A percentile compares a stretch with the other conserved stretches of the same genome.
Evolutionary conservation across 2,888 invertebrate species (phyloP).

Genomic region (Acleris cristana): DNA sequence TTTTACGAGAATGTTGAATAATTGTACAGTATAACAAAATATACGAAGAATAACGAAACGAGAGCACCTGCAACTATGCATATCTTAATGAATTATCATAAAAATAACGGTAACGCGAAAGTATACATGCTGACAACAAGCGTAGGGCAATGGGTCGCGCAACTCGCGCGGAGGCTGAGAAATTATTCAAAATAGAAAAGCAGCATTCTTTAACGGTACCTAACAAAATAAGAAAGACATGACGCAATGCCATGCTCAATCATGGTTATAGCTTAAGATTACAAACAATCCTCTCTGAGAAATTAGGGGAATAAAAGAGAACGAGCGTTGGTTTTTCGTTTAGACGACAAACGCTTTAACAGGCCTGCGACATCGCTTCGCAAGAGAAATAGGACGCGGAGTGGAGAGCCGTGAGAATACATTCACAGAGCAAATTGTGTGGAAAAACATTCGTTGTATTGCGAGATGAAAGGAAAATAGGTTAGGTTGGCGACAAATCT

Average conservation of each 20-base stretch:
- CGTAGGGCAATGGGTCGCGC: slow-evolving; percentile 49
- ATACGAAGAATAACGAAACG: slow-evolving; percentile 16
- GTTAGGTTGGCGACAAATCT: slow-evolving; percentile 20
- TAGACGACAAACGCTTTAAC: slow-evolving; percentile 50
- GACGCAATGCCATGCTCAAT: not conserved
- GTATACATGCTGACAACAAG: slow-evolving; percentile 44
- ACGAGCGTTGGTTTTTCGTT: slow-evolving; percentile 41
- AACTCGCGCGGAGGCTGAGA: slow-evolving; percentile 48
- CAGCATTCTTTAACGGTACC: not conserved
- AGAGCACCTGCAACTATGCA: slow-evolving; percentile 37
- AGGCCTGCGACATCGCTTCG: slow-evolving; percentile 55
- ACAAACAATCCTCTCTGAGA: slow-evolving; percentile 11
- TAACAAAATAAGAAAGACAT: not conserved
- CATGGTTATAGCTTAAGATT: slow-evolving; percentile 1
- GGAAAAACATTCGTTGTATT: slow-evolving; percentile 45
- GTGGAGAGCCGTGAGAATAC: slow-evolving; percentile 50
- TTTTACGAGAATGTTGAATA: not conserved
- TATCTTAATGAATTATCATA: slow-evolving; percentile 53
- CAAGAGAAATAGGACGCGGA: slow-evolving; percentile 69
- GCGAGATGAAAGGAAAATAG: slow-evolving; percentile 23
- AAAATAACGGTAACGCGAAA: slow-evolving; percentile 51
- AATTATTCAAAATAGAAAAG: slow-evolving; percentile 19
- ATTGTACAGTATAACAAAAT: slow-evolving; percentile 5
- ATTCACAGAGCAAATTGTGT: slow-evolving; percentile 62
- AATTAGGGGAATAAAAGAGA: slow-evolving; percentile 18